Evolutionary conservation across 2,888 invertebrate genomes (phyloP), one percentile per base, ranked within the genome.

Genomic region (Tipula vernalis): DNA sequence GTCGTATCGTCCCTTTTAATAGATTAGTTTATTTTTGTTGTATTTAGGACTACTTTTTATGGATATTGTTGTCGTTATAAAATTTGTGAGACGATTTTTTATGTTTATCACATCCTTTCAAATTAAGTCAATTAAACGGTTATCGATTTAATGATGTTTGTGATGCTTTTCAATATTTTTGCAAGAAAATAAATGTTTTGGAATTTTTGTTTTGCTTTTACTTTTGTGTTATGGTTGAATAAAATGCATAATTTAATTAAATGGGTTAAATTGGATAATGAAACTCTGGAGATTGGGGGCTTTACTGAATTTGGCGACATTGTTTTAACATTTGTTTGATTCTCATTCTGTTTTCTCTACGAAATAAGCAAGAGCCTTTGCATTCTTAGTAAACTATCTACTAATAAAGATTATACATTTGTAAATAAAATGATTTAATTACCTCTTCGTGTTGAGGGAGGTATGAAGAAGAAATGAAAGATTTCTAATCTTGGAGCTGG

Each of bases 41-140:
- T 51, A 51, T 51, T 71, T 71, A 71, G 71, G 28, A 71, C 71
- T 84, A 71, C 71, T 84, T 84, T 84, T 84, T 39, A 39, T 84
- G 39, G 36, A 39, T 84, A 39, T 84, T 84, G 84, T 84, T 84
- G 84, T 84, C 84, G 84, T 84, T 84, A n/a, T 36, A 41, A 39
- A 36, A 39, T 84, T 84, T n/a, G 83, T 36, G 84, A 84, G 84
- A 84, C 39, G n/a, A 84, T 84, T 84, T 39, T 84, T 71, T 71
- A 71, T 71, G 71, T 71, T 71, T 6, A 71, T 71, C 71, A 71
- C 71, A 71, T 71, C 71, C 71, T 71, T 71, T 71, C 71, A 71
- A 71, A 71, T 71, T 71, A 71, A 71, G 71, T 71, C 71, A 71
- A 71, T 71, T 71, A 71, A 71, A 71, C 71, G 71, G 71, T 71